A percentile compares a stretch with the other conserved stretches of the same genome.
phyloP scores from a whole-genome alignment of 2,113 vertebrate genomes.

The Brachionichthys hirsutus region DNA sequence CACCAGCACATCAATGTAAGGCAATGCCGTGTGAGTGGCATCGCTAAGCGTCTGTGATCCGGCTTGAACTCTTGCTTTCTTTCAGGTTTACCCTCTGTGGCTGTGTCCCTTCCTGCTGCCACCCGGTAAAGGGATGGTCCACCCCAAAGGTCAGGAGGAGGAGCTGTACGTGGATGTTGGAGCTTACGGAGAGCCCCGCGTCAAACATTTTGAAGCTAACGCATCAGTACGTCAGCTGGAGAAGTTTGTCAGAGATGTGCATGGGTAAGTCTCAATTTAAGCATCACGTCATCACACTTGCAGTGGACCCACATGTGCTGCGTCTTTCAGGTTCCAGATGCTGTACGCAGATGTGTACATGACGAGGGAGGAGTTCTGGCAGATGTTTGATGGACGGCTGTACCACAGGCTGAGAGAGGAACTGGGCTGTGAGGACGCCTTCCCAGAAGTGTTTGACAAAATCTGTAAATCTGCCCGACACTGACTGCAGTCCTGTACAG shows the following conservation, averaged over 20 bases:
- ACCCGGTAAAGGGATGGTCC: constrained; percentile 92
- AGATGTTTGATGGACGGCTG: constrained; percentile 94
- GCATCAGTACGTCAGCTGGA: constrained; percentile 90
- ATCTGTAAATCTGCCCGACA: constrained; percentile 96
- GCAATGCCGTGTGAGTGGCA: not conserved
- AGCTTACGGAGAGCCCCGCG: constrained; percentile 90
- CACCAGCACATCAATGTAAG: constrained; percentile 88
- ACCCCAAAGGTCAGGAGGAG: constrained; percentile 87
- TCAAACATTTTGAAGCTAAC: constrained; percentile 92
- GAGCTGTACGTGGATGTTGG: constrained; percentile 96
- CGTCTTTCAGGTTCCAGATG: constrained; percentile 91
- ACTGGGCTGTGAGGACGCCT: constrained; percentile 88
- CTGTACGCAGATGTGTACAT: constrained; percentile 97
- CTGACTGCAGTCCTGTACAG: constrained; percentile 65
- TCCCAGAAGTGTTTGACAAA: constrained; percentile 97
- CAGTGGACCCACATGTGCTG: no score
- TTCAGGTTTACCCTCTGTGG: constrained; percentile 97
- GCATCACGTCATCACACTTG: not conserved
- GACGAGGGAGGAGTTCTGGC: constrained; percentile 95
- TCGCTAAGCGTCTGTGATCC: no score
- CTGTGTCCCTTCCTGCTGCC: constrained; percentile 92
- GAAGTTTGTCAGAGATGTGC: constrained; percentile 91
- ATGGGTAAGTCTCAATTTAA: constrained; percentile 83
- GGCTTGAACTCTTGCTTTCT: not conserved
- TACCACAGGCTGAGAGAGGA: constrained; percentile 90